Base-by-base conservation (phyloP, 2,113 vertebrate species). In the Uria aalge region DNA sequence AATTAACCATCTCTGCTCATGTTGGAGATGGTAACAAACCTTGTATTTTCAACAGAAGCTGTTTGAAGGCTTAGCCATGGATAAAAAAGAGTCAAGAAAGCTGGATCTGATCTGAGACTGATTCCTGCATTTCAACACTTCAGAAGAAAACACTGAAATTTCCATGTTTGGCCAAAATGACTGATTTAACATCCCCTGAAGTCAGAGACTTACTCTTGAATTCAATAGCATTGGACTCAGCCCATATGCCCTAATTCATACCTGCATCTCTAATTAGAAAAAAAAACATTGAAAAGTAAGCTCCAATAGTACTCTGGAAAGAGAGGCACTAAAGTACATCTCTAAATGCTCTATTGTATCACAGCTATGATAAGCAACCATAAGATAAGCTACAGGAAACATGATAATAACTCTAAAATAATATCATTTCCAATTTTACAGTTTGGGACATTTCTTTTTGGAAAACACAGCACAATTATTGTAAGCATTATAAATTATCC, bases 111-210 rank as follows among this genome's bases (percentile, higher is more conserved):
- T 90, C 62, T 88, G 29, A 81, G 63, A 67, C 26, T 24, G 32
- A 84, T 74, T 94, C 60, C 68, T 81, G 10, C 30, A 56, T 93
- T 93, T 94, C 90, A 93, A 40, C 60, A 80, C 74, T 77, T 80
- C 60, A 92, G 43, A 72, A 74, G 45, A 84, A 96, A 92, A 84
- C 29, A 48, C 38, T 52, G 68, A 80, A 45, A 76, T 75, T 50
- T 55, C 85, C 77, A 2, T 5, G 11, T 50, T 77, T 86, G 55
- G 72, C 41, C 72, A 62, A 90, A 90, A 20, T 8, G 30, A 90
- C n/a, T 80, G 50, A 79, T 69, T 69, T 79, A 93, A 82, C n/a
- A 80, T 76, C 23, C 38, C 59, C 72, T 83, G 67, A 83, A 96
- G 55, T 80, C 53, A 84, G 53, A 87, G 62, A 71, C 32, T 55